Evolutionary conservation across 92 coral and sea anemone genomes (phyloP).

Genomic region (Paragorgia papillata): DNA sequence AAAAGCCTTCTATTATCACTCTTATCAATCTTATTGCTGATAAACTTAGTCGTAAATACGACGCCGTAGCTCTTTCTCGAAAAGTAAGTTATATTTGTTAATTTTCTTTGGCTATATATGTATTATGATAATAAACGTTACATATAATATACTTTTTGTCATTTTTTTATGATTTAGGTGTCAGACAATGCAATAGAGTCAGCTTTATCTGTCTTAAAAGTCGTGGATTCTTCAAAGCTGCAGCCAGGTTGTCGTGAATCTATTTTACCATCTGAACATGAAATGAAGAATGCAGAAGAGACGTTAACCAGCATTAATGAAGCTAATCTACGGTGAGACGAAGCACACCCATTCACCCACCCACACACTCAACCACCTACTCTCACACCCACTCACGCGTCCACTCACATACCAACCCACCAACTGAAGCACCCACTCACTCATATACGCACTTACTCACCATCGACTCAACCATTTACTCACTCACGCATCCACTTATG

Average conservation of each 20-base stretch:
- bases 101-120: background rate
- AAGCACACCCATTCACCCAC: slow-evolving; percentile 32
- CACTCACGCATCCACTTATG: too few relatives aligned
- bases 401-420: too few relatives aligned
- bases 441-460: too few relatives aligned
- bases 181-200: slow-evolving; percentile 68
- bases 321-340: slow-evolving; percentile 60
- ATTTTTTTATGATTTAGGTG: slow-evolving; percentile 58
- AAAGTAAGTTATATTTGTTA: slow-evolving; percentile 45
- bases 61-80: slow-evolving; percentile 83
- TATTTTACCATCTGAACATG: slow-evolving; percentile 15
- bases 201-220: slow-evolving; percentile 58
- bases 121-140: background rate
- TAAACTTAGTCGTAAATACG: slow-evolving; percentile 84
- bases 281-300: slow-evolving; percentile 13
- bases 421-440: too few relatives aligned
- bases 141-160: background rate
- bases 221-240: background rate
- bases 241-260: background rate
- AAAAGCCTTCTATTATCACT: slow-evolving; percentile 87
- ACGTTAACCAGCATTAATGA: slow-evolving; percentile 7
- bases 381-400: slow-evolving; percentile 53
- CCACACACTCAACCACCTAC: slow-evolving; percentile 35
- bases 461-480: too few relatives aligned
- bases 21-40: slow-evolving; percentile 69